Evolutionary conservation across 2,113 vertebrate genomes (phyloP).

Genomic region (Axis porcinus): DNA sequence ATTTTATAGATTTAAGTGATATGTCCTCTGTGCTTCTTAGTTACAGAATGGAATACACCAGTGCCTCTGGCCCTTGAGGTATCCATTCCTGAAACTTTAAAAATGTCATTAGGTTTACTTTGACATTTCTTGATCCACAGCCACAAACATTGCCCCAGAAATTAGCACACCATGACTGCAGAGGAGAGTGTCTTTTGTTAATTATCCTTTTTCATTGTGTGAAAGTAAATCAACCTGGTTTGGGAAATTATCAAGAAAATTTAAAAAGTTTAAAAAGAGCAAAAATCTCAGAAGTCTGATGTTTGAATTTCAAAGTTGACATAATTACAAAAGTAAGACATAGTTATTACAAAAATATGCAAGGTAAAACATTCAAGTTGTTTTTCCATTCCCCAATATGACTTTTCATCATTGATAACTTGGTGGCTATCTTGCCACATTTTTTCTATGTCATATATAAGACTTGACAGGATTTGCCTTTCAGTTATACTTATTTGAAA

Average conservation of each 20-base stretch:
- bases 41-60: neutral
- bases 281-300: neutral
- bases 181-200: neutral
- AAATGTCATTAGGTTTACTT: neutral
- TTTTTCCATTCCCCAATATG: neutral
- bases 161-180: neutral
- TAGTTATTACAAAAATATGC: neutral
- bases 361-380: neutral
- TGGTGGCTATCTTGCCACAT: neutral
- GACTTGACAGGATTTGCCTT: neutral
- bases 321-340: neutral
- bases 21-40: neutral
- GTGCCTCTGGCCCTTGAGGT: neutral
- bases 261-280: neutral
- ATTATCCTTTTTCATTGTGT: neutral
- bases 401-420: neutral
- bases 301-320: constrained; percentile 24
- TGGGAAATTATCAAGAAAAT: neutral
- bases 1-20: neutral
- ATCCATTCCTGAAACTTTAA: neutral
- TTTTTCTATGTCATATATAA: neutral
- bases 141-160: neutral
- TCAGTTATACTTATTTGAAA: neutral
- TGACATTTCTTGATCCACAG: neutral
- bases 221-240: neutral